Conservation (phyloP, 1,140 invertebrate species). For the Antheraea mylitta region DNA sequence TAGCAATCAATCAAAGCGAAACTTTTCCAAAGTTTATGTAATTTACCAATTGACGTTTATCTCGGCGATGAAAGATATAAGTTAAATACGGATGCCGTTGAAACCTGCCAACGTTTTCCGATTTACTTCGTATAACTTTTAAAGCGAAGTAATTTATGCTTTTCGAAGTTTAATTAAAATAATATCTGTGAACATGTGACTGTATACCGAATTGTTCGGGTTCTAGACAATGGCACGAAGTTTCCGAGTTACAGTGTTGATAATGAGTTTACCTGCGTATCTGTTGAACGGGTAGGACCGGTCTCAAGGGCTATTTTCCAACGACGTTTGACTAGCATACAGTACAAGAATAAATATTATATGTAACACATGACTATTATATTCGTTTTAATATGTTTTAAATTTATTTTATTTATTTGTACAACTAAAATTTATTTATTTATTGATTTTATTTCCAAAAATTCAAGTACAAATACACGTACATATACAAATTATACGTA, state of each 20-base stretch:
- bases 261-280: background rate
- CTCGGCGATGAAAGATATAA: constrained; percentile 35
- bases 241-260: background rate
- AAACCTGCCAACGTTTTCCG: constrained; percentile 8
- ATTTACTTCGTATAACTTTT: background rate
- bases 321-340: too few relatives aligned
- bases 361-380: too few relatives aligned
- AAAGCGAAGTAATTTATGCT: constrained; percentile 10
- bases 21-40: constrained; percentile 36
- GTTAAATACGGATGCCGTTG: constrained; percentile 43
- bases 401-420: too few relatives aligned
- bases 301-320: background rate
- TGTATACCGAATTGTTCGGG: constrained; percentile 6
- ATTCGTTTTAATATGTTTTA: too few relatives aligned
- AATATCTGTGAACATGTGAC: constrained; percentile 1
- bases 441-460: too few relatives aligned
- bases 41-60: constrained; percentile 41
- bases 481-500: too few relatives aligned
- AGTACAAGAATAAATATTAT: too few relatives aligned
- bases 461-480: too few relatives aligned
- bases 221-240: background rate
- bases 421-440: too few relatives aligned
- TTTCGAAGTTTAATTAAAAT: constrained; percentile 10
- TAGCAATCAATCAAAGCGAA: constrained; percentile 39
- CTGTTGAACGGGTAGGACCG: background rate